Evolutionary conservation across 2,888 invertebrate genomes (phyloP).

Genomic region (Argynnis bischoffii): DNA sequence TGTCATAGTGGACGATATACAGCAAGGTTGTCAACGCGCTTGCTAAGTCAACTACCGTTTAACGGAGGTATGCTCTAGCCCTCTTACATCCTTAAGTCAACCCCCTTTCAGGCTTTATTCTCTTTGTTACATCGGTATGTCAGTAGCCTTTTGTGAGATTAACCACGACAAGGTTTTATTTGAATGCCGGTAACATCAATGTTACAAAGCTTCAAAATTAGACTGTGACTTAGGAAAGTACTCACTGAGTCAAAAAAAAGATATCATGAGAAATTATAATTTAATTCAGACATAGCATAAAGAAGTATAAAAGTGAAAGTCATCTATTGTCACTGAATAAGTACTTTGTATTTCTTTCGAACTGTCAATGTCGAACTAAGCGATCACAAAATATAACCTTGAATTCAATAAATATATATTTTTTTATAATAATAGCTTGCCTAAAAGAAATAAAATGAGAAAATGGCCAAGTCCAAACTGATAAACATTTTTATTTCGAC

Average conservation of each 20-base stretch:
- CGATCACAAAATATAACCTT: background rate
- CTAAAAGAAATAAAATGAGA: background rate
- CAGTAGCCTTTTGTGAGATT: constrained; percentile 23
- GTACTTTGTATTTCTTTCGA: constrained; percentile 10
- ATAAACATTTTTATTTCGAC: background rate
- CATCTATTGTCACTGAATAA: constrained; percentile 8
- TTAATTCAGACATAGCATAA: background rate
- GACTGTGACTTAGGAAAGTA: background rate
- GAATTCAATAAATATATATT: background rate
- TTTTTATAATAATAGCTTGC: background rate
- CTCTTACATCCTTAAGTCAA: constrained; percentile 33
- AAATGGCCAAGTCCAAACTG: background rate
- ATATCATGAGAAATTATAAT: background rate
- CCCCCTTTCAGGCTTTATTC: constrained; percentile 35
- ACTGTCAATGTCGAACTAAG: constrained; percentile 26
- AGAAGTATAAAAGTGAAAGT: constrained; percentile 21
- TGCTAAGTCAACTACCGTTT: constrained; percentile 30
- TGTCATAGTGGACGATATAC: constrained; percentile 17
- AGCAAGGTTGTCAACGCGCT: constrained; percentile 26
- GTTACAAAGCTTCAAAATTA: background rate
- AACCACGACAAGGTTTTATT: constrained; percentile 24
- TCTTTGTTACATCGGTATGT: constrained; percentile 33
- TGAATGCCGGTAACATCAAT: constrained; percentile 7
- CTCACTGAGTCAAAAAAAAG: background rate
- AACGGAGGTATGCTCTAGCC: constrained; percentile 29